Conservation (phyloP, 2,113 vertebrate species). For the Henicopernis longicauda region DNA sequence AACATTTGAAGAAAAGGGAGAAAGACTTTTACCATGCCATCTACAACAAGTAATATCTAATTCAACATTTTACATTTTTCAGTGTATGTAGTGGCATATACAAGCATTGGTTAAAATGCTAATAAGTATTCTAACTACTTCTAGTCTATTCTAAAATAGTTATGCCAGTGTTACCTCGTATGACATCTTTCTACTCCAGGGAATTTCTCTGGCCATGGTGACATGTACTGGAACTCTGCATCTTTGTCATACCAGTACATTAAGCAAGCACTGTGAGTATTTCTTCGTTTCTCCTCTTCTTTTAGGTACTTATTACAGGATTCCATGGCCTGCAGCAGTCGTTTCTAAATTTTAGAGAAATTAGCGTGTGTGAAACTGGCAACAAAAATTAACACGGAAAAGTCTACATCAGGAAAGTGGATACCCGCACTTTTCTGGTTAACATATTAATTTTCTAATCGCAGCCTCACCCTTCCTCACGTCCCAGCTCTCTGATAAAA, state of each 20-base stretch:
- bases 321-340: conserved; percentile 90
- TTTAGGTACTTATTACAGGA: conserved; percentile 77
- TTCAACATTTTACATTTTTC: neutral
- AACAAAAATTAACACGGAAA: neutral
- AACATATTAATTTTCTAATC: neutral
- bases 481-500: neutral
- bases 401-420: neutral
- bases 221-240: conserved; percentile 76
- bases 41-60: neutral
- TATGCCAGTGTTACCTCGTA: conserved; percentile 71
- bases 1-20: neutral
- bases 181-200: conserved; percentile 81
- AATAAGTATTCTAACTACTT: neutral
- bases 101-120: neutral
- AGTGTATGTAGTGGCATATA: neutral
- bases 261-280: conserved; percentile 87
- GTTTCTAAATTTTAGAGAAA: conserved; percentile 73
- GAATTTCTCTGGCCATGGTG: conserved; percentile 85
- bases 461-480: neutral
- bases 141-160: neutral
- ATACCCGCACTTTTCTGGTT: neutral
- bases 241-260: conserved; percentile 81
- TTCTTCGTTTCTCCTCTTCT: conserved; percentile 83
- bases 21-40: neutral
- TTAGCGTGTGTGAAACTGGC: neutral